phyloP scores from a whole-genome alignment of 1,140 invertebrate genomes.

The Helicoverpa armigera region DNA sequence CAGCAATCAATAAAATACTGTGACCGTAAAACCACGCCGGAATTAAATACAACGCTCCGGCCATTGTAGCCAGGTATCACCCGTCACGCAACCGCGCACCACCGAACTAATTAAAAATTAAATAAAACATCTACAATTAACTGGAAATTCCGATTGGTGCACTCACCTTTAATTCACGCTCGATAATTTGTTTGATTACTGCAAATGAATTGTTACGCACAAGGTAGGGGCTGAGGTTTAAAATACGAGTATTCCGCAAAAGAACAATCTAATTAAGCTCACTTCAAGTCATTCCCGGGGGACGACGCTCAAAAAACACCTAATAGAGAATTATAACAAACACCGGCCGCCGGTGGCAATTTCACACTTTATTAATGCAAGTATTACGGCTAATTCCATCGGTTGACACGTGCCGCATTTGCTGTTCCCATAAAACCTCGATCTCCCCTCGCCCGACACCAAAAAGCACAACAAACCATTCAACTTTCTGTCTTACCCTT shows the following conservation, averaged over 20 bases:
- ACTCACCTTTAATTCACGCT: constrained; percentile 18
- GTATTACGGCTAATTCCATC: constrained; percentile 85
- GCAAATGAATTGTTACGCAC: constrained; percentile 9
- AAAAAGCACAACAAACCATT: constrained; percentile 58
- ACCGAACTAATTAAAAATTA: constrained; percentile 57
- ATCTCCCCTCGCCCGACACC: constrained; percentile 48
- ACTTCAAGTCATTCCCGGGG: constrained; percentile 41
- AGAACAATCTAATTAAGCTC: constrained; percentile 63
- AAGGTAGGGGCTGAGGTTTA: not conserved
- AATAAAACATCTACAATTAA: constrained; percentile 40
- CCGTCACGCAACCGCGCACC: constrained; percentile 58
- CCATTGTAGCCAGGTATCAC: constrained; percentile 62
- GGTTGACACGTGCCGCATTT: constrained; percentile 84
- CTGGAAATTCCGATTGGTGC: constrained; percentile 32
- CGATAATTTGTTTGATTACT: constrained; percentile 20
- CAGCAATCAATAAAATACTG: constrained; percentile 82
- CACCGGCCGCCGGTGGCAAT: constrained; percentile 79
- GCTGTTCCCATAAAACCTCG: constrained; percentile 81
- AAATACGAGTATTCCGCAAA: constrained; percentile 52
- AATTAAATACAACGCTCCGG: constrained; percentile 76
- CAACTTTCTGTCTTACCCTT: constrained; percentile 62
- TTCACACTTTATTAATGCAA: constrained; percentile 87
- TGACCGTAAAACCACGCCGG: constrained; percentile 75
- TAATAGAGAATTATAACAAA: constrained; percentile 85
- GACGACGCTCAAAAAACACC: constrained; percentile 65